phyloP scores from a whole-genome alignment of 2,888 invertebrate species.

The Erannis defoliaria region DNA sequence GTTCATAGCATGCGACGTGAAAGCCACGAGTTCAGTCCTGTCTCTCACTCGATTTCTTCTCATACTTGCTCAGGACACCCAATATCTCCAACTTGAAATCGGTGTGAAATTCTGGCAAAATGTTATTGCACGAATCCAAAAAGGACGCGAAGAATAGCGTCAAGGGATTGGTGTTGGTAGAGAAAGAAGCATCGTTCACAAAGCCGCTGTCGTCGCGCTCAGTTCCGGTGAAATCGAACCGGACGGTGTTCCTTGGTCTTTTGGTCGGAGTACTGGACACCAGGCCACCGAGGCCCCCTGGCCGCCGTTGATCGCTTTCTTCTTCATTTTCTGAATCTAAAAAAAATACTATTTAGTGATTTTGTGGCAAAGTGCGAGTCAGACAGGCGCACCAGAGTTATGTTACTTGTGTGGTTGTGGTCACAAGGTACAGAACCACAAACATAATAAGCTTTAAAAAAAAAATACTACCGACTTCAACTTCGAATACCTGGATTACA shows the following conservation, averaged over 20 bases:
- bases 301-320: neutral
- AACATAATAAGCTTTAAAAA: too few relatives aligned
- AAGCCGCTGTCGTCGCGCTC: neutral
- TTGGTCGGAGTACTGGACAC: neutral
- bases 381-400: too few relatives aligned
- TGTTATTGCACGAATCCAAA: neutral
- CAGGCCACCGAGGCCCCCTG: neutral
- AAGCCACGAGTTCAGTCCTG: neutral
- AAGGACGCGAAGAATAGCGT: constrained; percentile 10
- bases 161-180: neutral
- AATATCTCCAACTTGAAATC: too few relatives aligned
- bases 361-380: too few relatives aligned
- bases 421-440: too few relatives aligned
- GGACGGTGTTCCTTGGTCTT: neutral
- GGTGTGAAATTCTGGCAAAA: neutral
- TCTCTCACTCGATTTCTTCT: constrained; percentile 1
- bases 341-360: neutral
- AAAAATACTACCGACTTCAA: too few relatives aligned
- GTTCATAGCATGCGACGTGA: neutral
- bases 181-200: neutral
- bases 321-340: neutral
- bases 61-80: neutral
- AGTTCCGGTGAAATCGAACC: neutral
- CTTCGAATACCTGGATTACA: too few relatives aligned
- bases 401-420: too few relatives aligned